Conservation (phyloP, 2,888 invertebrate genomes). For the Ariolimax columbianus region DNA sequence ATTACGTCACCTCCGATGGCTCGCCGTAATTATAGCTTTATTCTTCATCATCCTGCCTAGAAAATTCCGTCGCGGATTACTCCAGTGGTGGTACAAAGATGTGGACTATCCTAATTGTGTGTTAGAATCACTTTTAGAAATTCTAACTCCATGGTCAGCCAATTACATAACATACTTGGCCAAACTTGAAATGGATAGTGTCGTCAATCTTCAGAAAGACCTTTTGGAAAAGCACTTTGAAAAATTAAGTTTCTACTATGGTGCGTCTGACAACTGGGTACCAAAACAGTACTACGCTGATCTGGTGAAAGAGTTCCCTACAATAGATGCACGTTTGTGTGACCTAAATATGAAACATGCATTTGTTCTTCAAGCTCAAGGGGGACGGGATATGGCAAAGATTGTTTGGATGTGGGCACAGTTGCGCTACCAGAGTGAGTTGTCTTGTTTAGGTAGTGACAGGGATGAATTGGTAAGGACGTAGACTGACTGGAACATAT, state of each 20-base stretch:
- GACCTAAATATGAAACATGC: conserved; percentile 85
- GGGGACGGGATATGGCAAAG: conserved; percentile 74
- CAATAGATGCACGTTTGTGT: conserved; percentile 83
- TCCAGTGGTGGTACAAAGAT: conserved; percentile 71
- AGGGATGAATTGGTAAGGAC: not conserved
- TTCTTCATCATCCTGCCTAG: conserved; percentile 68
- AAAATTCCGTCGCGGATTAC: conserved; percentile 62
- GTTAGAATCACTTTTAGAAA: conserved; percentile 70
- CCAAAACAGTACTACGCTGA: conserved; percentile 86
- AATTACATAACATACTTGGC: conserved; percentile 72
- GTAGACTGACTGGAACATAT: not conserved
- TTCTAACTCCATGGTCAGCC: conserved; percentile 73
- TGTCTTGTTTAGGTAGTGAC: not conserved
- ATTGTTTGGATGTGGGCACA: conserved; percentile 67
- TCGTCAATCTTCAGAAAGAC: conserved; percentile 84
- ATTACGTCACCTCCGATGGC: conserved; percentile 80
- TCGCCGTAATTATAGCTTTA: conserved; percentile 69
- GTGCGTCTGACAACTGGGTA: conserved; percentile 89
- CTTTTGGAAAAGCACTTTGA: conserved; percentile 82
- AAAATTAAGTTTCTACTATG: conserved; percentile 89
- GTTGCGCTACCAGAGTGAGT: conserved; percentile 15
- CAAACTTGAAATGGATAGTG: conserved; percentile 85
- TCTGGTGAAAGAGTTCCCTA: conserved; percentile 83
- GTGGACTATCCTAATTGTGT: conserved; percentile 70
- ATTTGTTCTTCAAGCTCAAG: conserved; percentile 84